Percentiles rank a stretch among this genome's conserved stretches.
These are phyloP conservation scores for Onychostoma macrolepis DNA, from an alignment of 2,113 vertebrate species.

Conservation along the genomic window DNA sequence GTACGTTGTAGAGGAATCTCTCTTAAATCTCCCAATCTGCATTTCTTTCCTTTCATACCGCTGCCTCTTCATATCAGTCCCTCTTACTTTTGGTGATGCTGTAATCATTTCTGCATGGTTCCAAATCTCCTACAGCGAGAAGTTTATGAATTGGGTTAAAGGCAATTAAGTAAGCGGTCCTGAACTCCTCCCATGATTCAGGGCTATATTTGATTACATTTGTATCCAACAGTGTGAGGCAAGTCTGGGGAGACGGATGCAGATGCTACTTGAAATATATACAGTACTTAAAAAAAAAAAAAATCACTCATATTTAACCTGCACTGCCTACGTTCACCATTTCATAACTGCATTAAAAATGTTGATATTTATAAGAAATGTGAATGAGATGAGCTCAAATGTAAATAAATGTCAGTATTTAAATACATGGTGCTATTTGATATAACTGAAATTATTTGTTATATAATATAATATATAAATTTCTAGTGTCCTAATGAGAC, in stretches of 20 bases:
- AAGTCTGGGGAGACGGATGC: neutral
- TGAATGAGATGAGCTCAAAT: neutral
- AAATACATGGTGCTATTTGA: neutral
- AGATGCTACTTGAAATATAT: conserved; percentile 4
- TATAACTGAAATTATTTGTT: neutral
- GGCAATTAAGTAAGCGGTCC: conserved; percentile 68
- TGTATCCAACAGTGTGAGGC: conserved; percentile 73
- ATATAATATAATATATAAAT: too few relatives aligned
- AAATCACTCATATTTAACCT: too few relatives aligned
- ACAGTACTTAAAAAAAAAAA: neutral
- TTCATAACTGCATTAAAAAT: neutral
- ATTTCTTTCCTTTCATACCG: neutral
- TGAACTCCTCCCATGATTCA: conserved; percentile 57
- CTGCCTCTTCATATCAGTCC: neutral
- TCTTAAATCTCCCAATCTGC: neutral
- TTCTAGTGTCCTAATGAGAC: neutral
- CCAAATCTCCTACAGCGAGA: conserved; percentile 54
- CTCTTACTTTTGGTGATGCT: conserved; percentile 28
- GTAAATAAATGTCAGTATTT: neutral
- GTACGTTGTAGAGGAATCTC: neutral
- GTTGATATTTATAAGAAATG: neutral
- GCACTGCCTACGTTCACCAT: neutral
- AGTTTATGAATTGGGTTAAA: conserved; percentile 72
- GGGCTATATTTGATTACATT: conserved; percentile 68
- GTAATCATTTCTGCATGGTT: conserved; percentile 27